These are phyloP conservation scores for Papilio protenor DNA, from an alignment of 2,888 invertebrate species.

Conservation along the genomic window DNA sequence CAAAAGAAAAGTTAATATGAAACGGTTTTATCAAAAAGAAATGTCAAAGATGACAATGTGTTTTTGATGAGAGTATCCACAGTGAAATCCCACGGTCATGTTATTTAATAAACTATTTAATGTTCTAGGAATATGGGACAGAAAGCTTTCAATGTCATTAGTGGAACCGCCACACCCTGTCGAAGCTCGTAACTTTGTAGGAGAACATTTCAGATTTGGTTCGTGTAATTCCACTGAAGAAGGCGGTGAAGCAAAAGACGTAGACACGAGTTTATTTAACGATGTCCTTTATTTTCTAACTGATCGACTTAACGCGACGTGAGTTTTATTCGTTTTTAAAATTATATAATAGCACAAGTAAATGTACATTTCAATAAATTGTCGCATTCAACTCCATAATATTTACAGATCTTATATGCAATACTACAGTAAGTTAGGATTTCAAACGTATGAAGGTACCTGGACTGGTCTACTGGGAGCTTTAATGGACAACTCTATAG, in stretches of 20 bases:
- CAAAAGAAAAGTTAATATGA: no score
- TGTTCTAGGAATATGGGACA: constrained; percentile 66
- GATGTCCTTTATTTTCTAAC: constrained; percentile 78
- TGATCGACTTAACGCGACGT: constrained; percentile 77
- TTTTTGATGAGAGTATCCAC: background rate
- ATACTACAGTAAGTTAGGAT: constrained; percentile 73
- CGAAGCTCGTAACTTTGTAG: constrained; percentile 72
- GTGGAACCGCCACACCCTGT: constrained; percentile 68
- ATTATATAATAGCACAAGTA: background rate
- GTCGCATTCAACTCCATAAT: background rate
- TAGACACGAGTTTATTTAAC: constrained; percentile 78
- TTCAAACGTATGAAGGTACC: constrained; percentile 80
- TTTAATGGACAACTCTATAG: constrained; percentile 82
- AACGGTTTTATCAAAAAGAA: background rate
- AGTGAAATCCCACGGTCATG: background rate
- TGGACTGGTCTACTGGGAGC: constrained; percentile 86
- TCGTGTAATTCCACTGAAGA: constrained; percentile 75
- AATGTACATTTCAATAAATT: background rate
- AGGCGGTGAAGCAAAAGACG: constrained; percentile 65
- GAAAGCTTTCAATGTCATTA: constrained; percentile 65
- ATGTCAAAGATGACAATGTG: background rate
- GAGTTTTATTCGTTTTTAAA: constrained; percentile 45
- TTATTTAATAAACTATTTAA: background rate
- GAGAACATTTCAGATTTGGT: constrained; percentile 76
- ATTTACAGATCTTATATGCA: constrained; percentile 59